Percentiles rank a stretch among this genome's conserved stretches.
Conservation (phyloP, 2,888 invertebrate genomes). For the Rhingia rostrata region DNA sequence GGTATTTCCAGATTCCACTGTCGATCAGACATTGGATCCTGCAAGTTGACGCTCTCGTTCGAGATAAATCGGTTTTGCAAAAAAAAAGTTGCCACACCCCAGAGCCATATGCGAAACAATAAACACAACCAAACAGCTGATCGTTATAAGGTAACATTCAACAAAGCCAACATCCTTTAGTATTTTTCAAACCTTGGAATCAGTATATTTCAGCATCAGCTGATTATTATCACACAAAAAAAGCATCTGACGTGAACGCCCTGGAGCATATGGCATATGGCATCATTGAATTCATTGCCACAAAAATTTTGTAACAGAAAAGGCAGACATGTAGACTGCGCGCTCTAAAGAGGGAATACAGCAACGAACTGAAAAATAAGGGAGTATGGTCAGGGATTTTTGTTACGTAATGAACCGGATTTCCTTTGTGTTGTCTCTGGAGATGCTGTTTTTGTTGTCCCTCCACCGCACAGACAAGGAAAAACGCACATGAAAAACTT, state of each 20-base stretch:
- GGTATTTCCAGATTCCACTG: too few species aligned
- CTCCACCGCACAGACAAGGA: neutral
- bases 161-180: too few species aligned
- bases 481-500: neutral
- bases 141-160: too few species aligned
- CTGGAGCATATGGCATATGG: constrained; percentile 1
- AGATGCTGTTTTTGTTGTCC: constrained; percentile 14
- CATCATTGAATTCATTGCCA: neutral
- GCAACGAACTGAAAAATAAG: constrained; percentile 31
- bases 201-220: too few species aligned
- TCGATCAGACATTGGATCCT: too few species aligned
- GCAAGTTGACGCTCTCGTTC: too few species aligned
- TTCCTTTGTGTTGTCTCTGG: constrained; percentile 31
- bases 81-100: too few species aligned
- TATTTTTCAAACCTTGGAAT: too few species aligned
- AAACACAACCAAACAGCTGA: too few species aligned
- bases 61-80: too few species aligned
- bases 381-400: constrained; percentile 56
- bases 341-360: neutral
- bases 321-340: neutral
- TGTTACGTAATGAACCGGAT: constrained; percentile 60
- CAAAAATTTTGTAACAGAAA: neutral
- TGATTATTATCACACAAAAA: too few species aligned
- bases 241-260: neutral
- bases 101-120: too few species aligned